phyloP scores from a whole-genome alignment of 53 echinoderm and acorn worm genomes.

The Temnopleurus reevesii region DNA sequence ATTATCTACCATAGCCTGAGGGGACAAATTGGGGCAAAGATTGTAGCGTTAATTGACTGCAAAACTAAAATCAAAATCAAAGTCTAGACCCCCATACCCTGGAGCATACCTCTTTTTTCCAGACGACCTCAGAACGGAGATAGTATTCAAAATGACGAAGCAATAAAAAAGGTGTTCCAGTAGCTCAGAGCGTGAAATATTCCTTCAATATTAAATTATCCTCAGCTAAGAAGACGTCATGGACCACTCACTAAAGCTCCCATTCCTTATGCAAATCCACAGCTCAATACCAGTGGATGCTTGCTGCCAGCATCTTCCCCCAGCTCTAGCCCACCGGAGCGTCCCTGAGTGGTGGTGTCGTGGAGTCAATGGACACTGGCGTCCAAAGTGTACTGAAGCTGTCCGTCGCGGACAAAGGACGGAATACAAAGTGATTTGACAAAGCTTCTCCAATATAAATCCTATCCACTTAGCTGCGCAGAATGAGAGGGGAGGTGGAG shows the following conservation, averaged over 20 bases:
- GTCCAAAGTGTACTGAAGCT: conserved; percentile 12
- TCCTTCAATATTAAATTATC: conserved; percentile 9
- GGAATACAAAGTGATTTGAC: conserved; percentile 21
- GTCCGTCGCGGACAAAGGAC: conserved; percentile 27
- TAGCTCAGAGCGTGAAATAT: background rate
- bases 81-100: background rate
- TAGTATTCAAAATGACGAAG: conserved; percentile 20
- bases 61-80: background rate
- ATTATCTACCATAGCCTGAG: background rate
- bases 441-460: conserved; percentile 23
- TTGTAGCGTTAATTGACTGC: background rate
- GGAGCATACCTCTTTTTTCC: conserved; percentile 12
- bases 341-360: background rate
- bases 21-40: background rate
- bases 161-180: background rate
- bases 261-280: background rate
- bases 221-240: background rate
- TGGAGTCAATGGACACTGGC: conserved; percentile 21
- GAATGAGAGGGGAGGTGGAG: background rate
- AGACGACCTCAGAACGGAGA: background rate
- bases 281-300: background rate
- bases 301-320: background rate
- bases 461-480: background rate
- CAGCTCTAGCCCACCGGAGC: conserved; percentile 2
- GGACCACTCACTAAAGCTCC: background rate